Evolutionary conservation across 2,113 vertebrate genomes (phyloP).

Genomic region (Sitta europaea): DNA sequence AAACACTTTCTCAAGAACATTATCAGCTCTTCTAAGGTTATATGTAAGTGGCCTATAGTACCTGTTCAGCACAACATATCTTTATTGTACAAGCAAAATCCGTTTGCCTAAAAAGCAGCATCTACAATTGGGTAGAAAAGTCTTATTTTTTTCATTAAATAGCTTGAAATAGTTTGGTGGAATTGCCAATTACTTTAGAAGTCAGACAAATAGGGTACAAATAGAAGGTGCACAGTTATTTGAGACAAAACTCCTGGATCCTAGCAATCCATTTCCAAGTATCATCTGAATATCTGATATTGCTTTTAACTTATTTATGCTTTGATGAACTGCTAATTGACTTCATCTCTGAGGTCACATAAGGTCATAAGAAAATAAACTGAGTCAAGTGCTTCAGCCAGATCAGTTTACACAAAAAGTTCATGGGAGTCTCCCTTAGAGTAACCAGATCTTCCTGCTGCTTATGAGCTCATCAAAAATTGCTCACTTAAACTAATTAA

Average conservation of each 20-base stretch:
- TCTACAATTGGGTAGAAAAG: slow-evolving; percentile 17
- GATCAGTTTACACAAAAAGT: slow-evolving; percentile 14
- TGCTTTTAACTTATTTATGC: slow-evolving; percentile 32
- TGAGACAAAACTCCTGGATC: slow-evolving; percentile 9
- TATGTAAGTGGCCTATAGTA: slow-evolving; percentile 65
- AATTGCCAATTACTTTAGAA: slow-evolving; percentile 50
- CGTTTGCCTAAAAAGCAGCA: slow-evolving; percentile 67
- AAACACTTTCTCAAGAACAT: not conserved
- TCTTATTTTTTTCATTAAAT: slow-evolving; percentile 48
- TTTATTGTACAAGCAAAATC: slow-evolving; percentile 78
- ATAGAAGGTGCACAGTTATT: slow-evolving; percentile 30
- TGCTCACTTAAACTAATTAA: not conserved
- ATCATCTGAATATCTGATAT: slow-evolving; percentile 19
- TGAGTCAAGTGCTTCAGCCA: slow-evolving; percentile 70
- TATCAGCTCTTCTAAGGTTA: slow-evolving; percentile 5
- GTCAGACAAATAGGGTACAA: slow-evolving; percentile 6
- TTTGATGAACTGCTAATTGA: slow-evolving; percentile 65
- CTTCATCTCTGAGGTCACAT: slow-evolving; percentile 65
- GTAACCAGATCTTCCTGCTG: not conserved
- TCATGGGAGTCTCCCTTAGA: not conserved
- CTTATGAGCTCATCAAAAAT: not conserved
- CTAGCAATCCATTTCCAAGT: slow-evolving; percentile 24
- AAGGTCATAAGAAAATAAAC: slow-evolving; percentile 63
- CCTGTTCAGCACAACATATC: slow-evolving; percentile 77
- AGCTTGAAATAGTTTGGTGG: slow-evolving; percentile 33